Evolutionary conservation across 2,888 invertebrate species (phyloP), one percentile per base, ranked within the genome.

Genomic region (Epiblema foenella): DNA sequence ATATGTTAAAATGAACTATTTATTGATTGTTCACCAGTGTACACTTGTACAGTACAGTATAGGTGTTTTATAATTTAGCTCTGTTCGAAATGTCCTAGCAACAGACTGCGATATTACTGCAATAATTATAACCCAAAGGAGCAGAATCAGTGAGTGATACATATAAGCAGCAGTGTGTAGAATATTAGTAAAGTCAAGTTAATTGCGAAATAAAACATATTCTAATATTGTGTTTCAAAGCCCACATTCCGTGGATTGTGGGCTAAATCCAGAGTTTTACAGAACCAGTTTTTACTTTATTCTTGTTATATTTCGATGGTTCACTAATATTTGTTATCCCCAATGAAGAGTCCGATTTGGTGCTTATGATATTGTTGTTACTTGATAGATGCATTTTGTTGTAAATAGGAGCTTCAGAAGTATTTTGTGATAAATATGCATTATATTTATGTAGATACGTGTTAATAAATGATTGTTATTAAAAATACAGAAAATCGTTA

Each of bases 341-440:
- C 42, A 42, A 42, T 42, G 15, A 46, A 7, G n/a, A n/a, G n/a
- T 46, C n/a, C 7, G 9, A 3, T 63, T 10, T 29, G 65, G 62
- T 62, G 62, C 71, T 71, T 49, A 58, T 33, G 51, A 51, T 64
- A 62, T 67, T 64, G 39, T 52, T 57, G 33, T 33, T 33, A 33
- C 33, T 33, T 33, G 20, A 20, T 65, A 60, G n/a, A 56, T 20
- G 62, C 51, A 62, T 67, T 71, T 69, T 52, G 66, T 66, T 66
- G 66, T 70, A 54, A 66, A 70, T 66, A 71, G 96, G 94, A 11
- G 98, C 98, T 82, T 98, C 24, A 46, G 51, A 58, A 67, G 71
- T 71, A 71, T 71, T 71, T 98, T 18, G 98, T 98, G 81, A 98
- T 97, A 80, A 98, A 98, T 65, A 24, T 66, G 59, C 58, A 65